These are phyloP conservation scores for Branchellion lobata DNA, from an alignment of 2,888 invertebrate species.

Conservation along the genomic window DNA sequence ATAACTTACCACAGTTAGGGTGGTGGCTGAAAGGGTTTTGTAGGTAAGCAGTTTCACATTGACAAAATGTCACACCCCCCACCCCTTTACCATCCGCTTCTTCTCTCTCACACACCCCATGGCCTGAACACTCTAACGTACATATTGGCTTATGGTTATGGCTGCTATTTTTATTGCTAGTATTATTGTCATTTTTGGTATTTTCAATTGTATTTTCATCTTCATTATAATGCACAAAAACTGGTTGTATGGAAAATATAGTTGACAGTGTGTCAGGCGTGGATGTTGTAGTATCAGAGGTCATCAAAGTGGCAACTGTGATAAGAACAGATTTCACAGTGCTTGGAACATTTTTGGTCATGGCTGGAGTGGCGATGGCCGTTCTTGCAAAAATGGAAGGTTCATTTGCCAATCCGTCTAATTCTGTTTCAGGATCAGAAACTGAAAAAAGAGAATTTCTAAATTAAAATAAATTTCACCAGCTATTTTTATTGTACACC, in stretches of 20 bases:
- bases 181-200: not conserved
- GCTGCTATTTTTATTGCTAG: not conserved
- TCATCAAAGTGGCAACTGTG: too few species aligned
- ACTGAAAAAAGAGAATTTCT: too few species aligned
- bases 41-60: not conserved
- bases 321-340: not conserved
- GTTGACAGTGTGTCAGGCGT: too few species aligned
- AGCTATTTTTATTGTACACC: too few species aligned
- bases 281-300: too few species aligned
- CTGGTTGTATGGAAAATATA: too few species aligned
- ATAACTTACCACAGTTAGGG: not conserved
- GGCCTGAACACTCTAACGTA: not conserved
- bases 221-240: not conserved
- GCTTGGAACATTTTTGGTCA: not conserved
- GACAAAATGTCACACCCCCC: not conserved
- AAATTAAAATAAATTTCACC: too few species aligned
- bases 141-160: not conserved
- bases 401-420: too few species aligned
- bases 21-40: not conserved
- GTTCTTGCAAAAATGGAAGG: too few species aligned
- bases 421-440: too few species aligned
- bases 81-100: not conserved
- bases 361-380: too few species aligned
- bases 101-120: not conserved
- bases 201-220: not conserved